Evolutionary conservation across 1,140 invertebrate genomes (phyloP).

Genomic region (Polypedilum vanderplanki): DNA sequence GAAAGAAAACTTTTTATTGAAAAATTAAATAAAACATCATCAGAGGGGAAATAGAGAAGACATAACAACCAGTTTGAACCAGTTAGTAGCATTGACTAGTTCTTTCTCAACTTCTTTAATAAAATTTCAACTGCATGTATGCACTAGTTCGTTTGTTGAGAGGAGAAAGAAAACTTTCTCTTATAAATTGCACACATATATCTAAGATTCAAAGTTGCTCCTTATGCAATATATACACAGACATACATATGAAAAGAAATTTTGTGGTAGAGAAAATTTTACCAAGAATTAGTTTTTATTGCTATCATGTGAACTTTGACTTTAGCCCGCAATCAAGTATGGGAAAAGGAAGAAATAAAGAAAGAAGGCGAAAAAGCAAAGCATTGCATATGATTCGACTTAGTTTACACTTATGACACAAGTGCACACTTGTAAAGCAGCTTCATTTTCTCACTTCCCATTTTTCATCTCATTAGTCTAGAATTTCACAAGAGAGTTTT

Average conservation of each 20-base stretch:
- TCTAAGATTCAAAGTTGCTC: background rate
- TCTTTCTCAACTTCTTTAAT: background rate
- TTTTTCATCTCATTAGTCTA: constrained; percentile 13
- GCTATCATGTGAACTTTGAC: too few species aligned
- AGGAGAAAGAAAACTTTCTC: background rate
- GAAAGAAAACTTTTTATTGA: constrained; percentile 2
- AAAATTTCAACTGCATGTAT: background rate
- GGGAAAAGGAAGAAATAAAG: too few species aligned
- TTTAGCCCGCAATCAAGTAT: too few species aligned
- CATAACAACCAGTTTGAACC: background rate
- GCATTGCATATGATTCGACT: too few species aligned
- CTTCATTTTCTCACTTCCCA: background rate
- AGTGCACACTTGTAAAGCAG: background rate
- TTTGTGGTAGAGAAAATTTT: too few species aligned
- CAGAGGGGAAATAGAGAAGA: background rate
- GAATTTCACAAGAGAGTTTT: background rate
- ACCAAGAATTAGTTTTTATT: too few species aligned
- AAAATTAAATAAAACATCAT: constrained; percentile 20
- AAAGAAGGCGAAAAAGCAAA: too few species aligned
- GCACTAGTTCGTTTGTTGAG: background rate
- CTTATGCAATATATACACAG: background rate
- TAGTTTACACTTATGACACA: background rate
- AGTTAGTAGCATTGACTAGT: background rate
- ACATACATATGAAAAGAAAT: too few species aligned
- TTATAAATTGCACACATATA: background rate